Base-by-base conservation (phyloP, 2,113 vertebrate genomes). In the Poeciliopsis prolifica region DNA sequence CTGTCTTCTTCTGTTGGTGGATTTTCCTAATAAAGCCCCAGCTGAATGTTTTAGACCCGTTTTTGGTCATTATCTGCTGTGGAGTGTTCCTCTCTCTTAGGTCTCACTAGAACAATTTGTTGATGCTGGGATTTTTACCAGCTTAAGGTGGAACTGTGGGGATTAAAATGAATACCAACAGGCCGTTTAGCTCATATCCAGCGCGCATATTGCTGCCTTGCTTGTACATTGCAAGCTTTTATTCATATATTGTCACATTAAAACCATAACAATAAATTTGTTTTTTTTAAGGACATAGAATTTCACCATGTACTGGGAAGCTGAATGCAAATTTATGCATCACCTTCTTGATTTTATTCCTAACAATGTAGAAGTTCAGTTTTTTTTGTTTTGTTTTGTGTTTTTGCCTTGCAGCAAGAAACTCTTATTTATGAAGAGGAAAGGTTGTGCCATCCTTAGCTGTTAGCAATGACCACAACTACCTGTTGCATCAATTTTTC, bases 1-100 rank as follows among this genome's bases (percentile, higher is more conserved):
- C 33, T 29, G 70, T 66, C 65, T 64, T 77, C 78, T 51, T 72
- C 35, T 67, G 37, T 30, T 68, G 77, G 29, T 62, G 67, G 65
- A 67, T 61, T 65, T 71, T 70, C 42, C 3, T 22, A 68, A 71
- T 66, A 61, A 8, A 40, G 67, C 17, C 42, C 26, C 44, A 7
- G 74, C 0, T 69, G 61, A 78, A 74, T 51, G 12, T 44, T 54
- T 76, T 65, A 51, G 29, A 64, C 60, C 7, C 51, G 8, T 58
- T 40, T 13, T 69, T 75, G 58, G 37, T 71, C 66, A 63, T 84
- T 72, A 58, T 51, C n/a, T 58, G 7, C 66, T 26, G 69, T 62
- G 28, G 68, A 0, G 33, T 9, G 60, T 44, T 31, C 44, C 40
- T 29, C 29, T 40, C 28, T 14, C 42, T 72, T 22, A 51, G 37